Evolutionary conservation across 1,140 invertebrate genomes (phyloP), one percentile per base, ranked within the genome.

Genomic region (Drosophila lacertosa): DNA sequence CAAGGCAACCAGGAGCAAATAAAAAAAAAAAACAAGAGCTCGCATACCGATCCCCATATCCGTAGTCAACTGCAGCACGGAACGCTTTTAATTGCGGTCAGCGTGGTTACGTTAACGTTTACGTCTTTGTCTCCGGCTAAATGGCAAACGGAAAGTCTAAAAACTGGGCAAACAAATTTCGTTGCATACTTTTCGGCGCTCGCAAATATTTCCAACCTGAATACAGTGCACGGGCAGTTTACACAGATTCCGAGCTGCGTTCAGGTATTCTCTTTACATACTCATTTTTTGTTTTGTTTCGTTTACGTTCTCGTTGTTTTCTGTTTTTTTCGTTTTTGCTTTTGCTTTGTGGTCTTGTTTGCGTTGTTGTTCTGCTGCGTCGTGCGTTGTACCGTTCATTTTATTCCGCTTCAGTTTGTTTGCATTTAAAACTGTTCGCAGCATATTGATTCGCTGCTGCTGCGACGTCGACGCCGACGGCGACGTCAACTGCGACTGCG

Each of bases 51-150:
- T 16, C 4, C 26, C 4, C 35, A 33, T 33, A 15, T 24, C 35
- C 58, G 18, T 57, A 51, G 57, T 44, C 16, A 42, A 26, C 20
- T n/a, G n/a, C n/a, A n/a, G n/a, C n/a, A n/a, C n/a, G n/a, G n/a
- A n/a, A n/a, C n/a, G n/a, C n/a, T n/a, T 51, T 77, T 84, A 84
- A 84, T 84, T 84, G 80, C 81, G 80, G 80, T 84, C 80, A 86
- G 63, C 81, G 55, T 86, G 76, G 82, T 63, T 76, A 70, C 64
- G 66, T 77, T 73, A 86, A 74, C 77, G 73, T 81, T 63, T 76
- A 70, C 64, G 66, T 77, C 77, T 84, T 77, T 81, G 73, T 81
- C 73, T 74, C 55, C 45, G 22, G 24, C 26, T 16, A 69, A 80
- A 54, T 54, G 68, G 59, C 72, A 54, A 65, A 45, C 24, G 39